Evolutionary conservation across 2,113 vertebrate genomes (phyloP).

Genomic region (Gavia stellata): DNA sequence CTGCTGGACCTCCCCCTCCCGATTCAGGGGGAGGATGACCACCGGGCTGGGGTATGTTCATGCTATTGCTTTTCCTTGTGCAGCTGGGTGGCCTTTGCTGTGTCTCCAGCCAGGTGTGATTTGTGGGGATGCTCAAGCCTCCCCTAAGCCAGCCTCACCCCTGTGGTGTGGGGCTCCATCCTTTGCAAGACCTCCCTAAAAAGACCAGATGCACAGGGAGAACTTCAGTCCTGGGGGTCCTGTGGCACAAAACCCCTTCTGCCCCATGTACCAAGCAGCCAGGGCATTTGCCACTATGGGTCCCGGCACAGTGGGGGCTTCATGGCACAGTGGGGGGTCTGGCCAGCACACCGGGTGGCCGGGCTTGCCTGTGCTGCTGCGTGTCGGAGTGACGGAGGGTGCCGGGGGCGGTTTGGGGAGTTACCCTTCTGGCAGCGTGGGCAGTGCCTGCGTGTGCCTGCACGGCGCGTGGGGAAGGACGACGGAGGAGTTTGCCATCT

Average conservation of each 20-base stretch:
- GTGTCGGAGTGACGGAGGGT: not conserved
- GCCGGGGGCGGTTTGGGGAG: not conserved
- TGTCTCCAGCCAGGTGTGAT: not conserved
- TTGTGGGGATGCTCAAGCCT: not conserved
- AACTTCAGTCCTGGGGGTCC: not conserved
- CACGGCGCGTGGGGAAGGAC: constrained; percentile 9
- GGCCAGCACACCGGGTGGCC: accelerated
- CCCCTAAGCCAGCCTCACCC: not conserved
- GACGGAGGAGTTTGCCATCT: constrained; percentile 65
- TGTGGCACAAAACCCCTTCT: accelerated
- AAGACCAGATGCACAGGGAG: not conserved
- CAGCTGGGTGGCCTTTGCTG: not conserved
- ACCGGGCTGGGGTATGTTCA: accelerated
- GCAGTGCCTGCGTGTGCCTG: not conserved
- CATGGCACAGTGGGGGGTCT: accelerated
- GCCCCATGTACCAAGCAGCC: accelerated
- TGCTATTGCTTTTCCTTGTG: not conserved
- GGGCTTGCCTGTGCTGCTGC: accelerated
- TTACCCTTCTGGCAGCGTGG: constrained; percentile 45
- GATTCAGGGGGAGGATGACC: not conserved
- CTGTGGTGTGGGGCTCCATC: accelerated
- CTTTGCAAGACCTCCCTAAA: not conserved
- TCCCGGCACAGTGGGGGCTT: accelerated
- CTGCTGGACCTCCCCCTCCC: not conserved
- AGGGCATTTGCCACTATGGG: accelerated